phyloP scores from a whole-genome alignment of 2,113 vertebrate genomes.

The Vimba vimba region DNA sequence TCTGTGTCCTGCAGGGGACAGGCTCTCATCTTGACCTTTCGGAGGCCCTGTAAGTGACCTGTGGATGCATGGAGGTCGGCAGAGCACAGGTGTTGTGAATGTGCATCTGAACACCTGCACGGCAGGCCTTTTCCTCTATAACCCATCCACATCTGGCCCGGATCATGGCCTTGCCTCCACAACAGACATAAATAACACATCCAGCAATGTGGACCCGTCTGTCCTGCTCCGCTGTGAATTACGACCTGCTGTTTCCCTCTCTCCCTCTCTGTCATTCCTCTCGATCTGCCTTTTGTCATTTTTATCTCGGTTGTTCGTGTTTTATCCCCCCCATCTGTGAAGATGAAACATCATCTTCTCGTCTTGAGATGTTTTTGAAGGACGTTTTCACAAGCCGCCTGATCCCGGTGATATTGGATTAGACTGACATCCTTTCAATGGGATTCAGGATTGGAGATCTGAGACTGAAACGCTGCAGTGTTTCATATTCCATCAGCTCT shows the following conservation, averaged over 20 bases:
- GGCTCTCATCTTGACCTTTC: conserved; percentile 1
- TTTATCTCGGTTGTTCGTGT: conserved; percentile 43
- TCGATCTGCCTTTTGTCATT: conserved; percentile 7
- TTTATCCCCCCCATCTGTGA: conserved; percentile 63
- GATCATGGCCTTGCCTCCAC: background rate
- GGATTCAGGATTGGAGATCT: background rate
- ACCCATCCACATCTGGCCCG: conserved; percentile 34
- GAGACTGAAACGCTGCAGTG: background rate
- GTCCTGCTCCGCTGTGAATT: conserved; percentile 18
- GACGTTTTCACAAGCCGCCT: conserved; percentile 13
- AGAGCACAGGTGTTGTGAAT: conserved; percentile 13
- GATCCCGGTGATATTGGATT: background rate
- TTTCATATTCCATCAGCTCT: background rate
- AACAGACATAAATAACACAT: conserved; percentile 40
- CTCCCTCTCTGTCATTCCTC: conserved; percentile 24
- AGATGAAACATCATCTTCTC: conserved; percentile 63
- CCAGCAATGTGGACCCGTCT: background rate
- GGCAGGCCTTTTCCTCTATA: background rate
- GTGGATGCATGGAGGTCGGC: background rate
- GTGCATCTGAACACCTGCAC: conserved; percentile 38
- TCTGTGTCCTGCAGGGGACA: conserved; percentile 12
- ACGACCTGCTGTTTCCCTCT: conserved; percentile 14
- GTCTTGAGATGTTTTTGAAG: conserved; percentile 14
- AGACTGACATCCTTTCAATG: background rate
- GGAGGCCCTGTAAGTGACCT: conserved; percentile 20